A percentile compares a stretch with the other conserved stretches of the same genome.
These are phyloP conservation scores for Idaea biselata DNA, from an alignment of 2,888 invertebrate genomes.

Conservation along the genomic window DNA sequence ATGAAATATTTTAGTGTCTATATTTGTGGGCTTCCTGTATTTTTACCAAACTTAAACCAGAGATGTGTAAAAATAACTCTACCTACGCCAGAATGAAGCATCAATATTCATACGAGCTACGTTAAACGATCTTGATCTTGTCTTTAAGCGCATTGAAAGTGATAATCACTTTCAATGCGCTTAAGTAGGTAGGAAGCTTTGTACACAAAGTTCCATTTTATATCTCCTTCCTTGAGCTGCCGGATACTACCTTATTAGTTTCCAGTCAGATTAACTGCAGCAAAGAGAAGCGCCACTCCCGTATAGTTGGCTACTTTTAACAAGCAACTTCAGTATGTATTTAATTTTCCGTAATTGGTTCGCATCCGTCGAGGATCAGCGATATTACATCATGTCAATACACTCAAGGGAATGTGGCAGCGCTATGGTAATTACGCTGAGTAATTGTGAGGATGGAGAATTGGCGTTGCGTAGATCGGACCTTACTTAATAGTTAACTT, in stretches of 20 bases:
- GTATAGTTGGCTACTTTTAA: not conserved
- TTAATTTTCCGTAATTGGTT: conserved; percentile 17
- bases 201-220: conserved; percentile 31
- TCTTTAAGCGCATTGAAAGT: conserved; percentile 6
- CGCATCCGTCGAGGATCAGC: conserved; percentile 18
- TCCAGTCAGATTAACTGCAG: conserved; percentile 41
- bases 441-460: not conserved
- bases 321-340: conserved; percentile 11
- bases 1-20: too few relatives aligned
- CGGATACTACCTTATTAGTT: conserved; percentile 57
- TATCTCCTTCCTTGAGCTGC: conserved; percentile 34
- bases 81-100: too few relatives aligned
- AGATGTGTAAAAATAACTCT: too few relatives aligned
- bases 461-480: not conserved
- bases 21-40: too few relatives aligned
- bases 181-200: conserved; percentile 28
- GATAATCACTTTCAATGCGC: conserved; percentile 13
- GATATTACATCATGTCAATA: conserved; percentile 2
- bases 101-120: too few relatives aligned
- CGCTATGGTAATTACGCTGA: not conserved
- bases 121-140: not conserved
- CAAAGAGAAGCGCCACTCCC: conserved; percentile 24
- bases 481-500: not conserved
- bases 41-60: too few relatives aligned
- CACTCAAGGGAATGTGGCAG: not conserved